A percentile compares a stretch with the other conserved stretches of the same genome.
Conservation (phyloP, 35 echinoderm and acorn worm genomes). For the Amphiura filiformis region DNA sequence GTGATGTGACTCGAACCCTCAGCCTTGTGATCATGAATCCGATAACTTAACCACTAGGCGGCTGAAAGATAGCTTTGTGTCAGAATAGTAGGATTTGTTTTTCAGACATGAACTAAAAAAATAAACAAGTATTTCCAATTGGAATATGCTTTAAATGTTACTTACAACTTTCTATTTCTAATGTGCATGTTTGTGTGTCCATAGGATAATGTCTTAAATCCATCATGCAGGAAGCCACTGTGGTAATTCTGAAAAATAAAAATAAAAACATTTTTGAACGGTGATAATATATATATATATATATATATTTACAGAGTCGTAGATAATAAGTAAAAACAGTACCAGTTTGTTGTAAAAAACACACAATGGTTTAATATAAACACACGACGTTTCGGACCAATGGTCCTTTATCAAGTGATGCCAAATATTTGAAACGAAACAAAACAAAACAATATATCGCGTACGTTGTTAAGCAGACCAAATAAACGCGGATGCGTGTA, state of each 20-base stretch:
- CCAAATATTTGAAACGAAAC: no score
- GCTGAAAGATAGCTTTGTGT: background rate
- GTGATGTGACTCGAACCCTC: no score
- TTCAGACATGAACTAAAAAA: background rate
- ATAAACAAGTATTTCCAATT: background rate
- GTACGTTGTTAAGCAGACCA: no score
- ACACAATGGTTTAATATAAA: no score
- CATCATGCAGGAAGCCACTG: slow-evolving; percentile 96
- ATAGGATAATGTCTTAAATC: slow-evolving; percentile 93
- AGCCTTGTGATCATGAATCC: background rate
- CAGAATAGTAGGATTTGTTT: background rate
- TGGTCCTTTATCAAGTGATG: no score
- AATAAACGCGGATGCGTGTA: no score
- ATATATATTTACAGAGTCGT: background rate
- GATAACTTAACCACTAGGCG: background rate
- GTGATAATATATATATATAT: background rate
- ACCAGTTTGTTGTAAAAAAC: no score
- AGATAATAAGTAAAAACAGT: no score
- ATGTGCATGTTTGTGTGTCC: slow-evolving; percentile 94
- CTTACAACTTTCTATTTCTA: slow-evolving; percentile 99
- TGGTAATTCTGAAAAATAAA: slow-evolving; percentile 74
- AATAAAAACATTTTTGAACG: no score
- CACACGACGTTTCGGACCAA: no score
- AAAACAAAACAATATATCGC: no score
- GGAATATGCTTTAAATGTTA: slow-evolving; percentile 7